Conservation (phyloP, 2,888 invertebrate species). For the Drosophila colorata region DNA sequence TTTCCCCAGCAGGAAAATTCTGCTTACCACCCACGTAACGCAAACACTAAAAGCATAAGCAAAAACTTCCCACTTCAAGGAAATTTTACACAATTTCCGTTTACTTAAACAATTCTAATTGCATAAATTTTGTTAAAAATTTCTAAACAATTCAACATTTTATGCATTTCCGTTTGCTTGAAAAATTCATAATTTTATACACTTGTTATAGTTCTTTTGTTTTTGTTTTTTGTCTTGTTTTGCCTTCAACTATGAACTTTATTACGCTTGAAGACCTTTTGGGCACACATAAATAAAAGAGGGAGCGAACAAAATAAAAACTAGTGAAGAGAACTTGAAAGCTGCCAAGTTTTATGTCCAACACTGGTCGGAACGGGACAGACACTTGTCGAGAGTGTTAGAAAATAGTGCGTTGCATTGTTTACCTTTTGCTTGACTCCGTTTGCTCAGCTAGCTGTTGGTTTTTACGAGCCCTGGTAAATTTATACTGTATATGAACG, state of each 20-base stretch:
- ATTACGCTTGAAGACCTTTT: constrained; percentile 74
- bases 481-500: constrained; percentile 50
- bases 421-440: constrained; percentile 77
- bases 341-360: constrained; percentile 22
- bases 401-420: constrained; percentile 83
- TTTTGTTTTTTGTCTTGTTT: constrained; percentile 48
- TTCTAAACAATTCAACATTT: background rate
- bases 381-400: constrained; percentile 79
- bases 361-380: constrained; percentile 27
- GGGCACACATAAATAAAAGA: constrained; percentile 46
- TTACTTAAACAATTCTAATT: background rate
- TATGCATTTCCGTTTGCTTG: constrained; percentile 4
- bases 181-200: constrained; percentile 40
- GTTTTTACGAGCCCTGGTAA: constrained; percentile 52
- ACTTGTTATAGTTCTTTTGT: constrained; percentile 61
- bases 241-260: constrained; percentile 81
- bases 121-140: background rate
- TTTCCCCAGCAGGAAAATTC: constrained; percentile 22
- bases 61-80: background rate
- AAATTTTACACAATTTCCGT: background rate
- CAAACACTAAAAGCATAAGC: constrained; percentile 9
- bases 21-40: constrained; percentile 20
- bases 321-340: constrained; percentile 60
- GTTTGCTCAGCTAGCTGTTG: constrained; percentile 55
- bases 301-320: constrained; percentile 23